These are phyloP conservation scores for Plutella xylostella DNA, from an alignment of 2,888 invertebrate species.

Conservation along the genomic window DNA sequence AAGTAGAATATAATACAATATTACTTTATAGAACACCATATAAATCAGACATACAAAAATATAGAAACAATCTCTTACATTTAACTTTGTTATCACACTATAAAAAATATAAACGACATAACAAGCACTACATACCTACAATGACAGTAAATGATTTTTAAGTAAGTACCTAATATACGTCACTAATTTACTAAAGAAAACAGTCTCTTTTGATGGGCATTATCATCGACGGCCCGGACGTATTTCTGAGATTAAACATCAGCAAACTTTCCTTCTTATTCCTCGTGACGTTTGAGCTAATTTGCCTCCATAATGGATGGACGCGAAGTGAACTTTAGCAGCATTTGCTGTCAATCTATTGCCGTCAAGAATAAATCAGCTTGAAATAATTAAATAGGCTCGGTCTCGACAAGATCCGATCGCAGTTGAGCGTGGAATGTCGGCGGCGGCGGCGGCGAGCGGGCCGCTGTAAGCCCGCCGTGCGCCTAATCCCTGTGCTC, in stretches of 20 bases:
- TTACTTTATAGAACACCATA: too few species aligned
- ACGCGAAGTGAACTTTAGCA: neutral
- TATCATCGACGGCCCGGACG: slow-evolving; percentile 53
- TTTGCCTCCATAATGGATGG: slow-evolving; percentile 28
- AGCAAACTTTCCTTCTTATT: slow-evolving; percentile 57
- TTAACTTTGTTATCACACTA: too few species aligned
- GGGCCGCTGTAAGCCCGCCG: slow-evolving; percentile 50
- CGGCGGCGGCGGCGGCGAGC: slow-evolving; percentile 6
- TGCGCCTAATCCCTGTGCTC: slow-evolving; percentile 51
- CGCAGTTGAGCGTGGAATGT: slow-evolving; percentile 49
- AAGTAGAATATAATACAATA: too few species aligned
- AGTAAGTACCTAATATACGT: too few species aligned
- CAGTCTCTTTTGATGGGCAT: slow-evolving; percentile 59
- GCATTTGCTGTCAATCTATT: slow-evolving; percentile 1
- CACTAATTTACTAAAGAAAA: slow-evolving; percentile 60
- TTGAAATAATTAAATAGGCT: slow-evolving; percentile 6
- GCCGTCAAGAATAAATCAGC: slow-evolving; percentile 2
- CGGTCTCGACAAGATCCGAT: slow-evolving; percentile 29
- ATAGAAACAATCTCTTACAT: too few species aligned
- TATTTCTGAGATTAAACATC: slow-evolving; percentile 35
- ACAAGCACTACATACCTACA: too few species aligned
- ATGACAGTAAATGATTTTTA: too few species aligned
- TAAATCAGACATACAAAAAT: too few species aligned
- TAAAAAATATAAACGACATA: too few species aligned
- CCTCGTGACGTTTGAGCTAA: slow-evolving; percentile 20